phyloP scores from a whole-genome alignment of 1,140 invertebrate genomes.

The Pseudachorutes palmiensis region DNA sequence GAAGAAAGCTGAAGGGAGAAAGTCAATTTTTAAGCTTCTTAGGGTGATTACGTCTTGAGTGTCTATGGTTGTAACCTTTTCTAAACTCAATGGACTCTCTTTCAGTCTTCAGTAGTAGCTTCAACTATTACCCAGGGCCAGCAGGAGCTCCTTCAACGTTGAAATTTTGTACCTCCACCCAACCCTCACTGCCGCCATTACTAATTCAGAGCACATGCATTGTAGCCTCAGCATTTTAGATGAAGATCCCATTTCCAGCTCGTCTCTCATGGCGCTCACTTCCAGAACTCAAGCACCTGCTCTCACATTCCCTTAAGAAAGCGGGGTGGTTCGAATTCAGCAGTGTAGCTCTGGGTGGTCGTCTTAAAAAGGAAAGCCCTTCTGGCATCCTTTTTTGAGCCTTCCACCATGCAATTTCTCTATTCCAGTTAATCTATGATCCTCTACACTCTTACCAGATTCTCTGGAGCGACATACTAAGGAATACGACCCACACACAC shows the following conservation, averaged over 20 bases:
- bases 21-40: conserved; percentile 23
- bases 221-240: conserved; percentile 26
- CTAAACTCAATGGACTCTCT: neutral
- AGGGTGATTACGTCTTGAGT: conserved; percentile 9
- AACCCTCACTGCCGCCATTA: conserved; percentile 23
- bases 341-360: neutral
- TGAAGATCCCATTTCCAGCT: conserved; percentile 26
- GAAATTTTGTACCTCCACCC: neutral
- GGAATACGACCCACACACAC: neutral
- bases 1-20: neutral
- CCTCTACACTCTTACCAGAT: neutral
- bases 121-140: neutral
- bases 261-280: conserved; percentile 13
- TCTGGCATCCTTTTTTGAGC: neutral
- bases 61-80: neutral
- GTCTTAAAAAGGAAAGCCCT: neutral
- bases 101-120: too few relatives aligned
- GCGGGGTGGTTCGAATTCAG: neutral
- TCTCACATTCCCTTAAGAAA: neutral
- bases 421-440: conserved; percentile 2
- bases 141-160: neutral
- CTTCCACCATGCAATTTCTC: neutral
- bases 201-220: conserved; percentile 31
- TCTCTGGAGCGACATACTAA: neutral
- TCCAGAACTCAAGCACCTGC: conserved; percentile 3